Percentiles rank a stretch among this genome's conserved stretches.
phyloP scores from a whole-genome alignment of 2,888 invertebrate genomes.

The Tinea semifulvella region DNA sequence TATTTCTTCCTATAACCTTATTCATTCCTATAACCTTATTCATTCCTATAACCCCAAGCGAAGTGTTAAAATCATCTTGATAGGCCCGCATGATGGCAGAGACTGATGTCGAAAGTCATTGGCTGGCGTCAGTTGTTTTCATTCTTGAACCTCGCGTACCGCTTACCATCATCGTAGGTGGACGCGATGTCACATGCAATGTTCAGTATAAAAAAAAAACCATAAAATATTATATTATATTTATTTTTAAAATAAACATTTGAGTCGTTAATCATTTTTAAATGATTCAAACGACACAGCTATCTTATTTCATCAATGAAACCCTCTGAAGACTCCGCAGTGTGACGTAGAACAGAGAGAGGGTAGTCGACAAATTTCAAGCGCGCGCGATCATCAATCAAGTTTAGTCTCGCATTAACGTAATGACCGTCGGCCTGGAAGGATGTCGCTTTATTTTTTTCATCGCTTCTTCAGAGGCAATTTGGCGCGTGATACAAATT shows the following conservation, averaged over 20 bases:
- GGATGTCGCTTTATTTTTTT: conserved; percentile 59
- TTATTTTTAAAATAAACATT: neutral
- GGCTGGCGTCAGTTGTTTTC: too few relatives aligned
- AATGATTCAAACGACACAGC: neutral
- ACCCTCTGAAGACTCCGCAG: neutral
- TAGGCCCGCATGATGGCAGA: too few relatives aligned
- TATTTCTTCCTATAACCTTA: too few relatives aligned
- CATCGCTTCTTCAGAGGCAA: conserved; percentile 35
- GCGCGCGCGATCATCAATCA: conserved; percentile 47
- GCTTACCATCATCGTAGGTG: too few relatives aligned
- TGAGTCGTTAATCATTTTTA: neutral
- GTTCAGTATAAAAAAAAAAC: too few relatives aligned
- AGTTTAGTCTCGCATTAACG: conserved; percentile 66
- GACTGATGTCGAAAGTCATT: too few relatives aligned
- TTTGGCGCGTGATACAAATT: conserved; percentile 53
- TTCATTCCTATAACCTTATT: too few relatives aligned
- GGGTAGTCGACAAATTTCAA: conserved; percentile 15
- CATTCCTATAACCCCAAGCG: too few relatives aligned
- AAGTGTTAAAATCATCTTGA: too few relatives aligned
- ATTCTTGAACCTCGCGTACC: too few relatives aligned
- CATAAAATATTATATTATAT: neutral
- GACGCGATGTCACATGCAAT: too few relatives aligned
- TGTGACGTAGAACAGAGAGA: conserved; percentile 2
- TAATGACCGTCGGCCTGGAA: conserved; percentile 58
- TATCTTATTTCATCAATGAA: conserved; percentile 5